Evolutionary conservation across 2,888 invertebrate species (phyloP), one percentile per base, ranked within the genome.

Genomic region (Ophioninae sp.): DNA sequence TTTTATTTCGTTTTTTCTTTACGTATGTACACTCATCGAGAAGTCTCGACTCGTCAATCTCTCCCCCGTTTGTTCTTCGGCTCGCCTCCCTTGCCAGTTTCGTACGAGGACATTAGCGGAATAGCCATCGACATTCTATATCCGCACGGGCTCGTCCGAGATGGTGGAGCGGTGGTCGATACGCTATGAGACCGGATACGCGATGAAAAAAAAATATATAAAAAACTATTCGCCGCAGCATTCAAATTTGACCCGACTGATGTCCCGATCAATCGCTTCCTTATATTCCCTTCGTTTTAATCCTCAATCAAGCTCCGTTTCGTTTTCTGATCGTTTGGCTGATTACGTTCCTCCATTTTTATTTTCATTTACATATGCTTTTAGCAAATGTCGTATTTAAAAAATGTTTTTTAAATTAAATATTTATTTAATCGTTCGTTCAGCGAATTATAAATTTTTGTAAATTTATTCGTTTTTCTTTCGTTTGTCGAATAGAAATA

Each of bases 131-230:
- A 74, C 74, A 78, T 74, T 65, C 41, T 76, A 81, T 77, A 73
- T 72, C 78, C 41, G 74, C 72, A 78, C n/a, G 74, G 72, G 73
- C 64, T 74, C 37, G 80, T 77, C 30, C 50, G 65, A 50, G 57
- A 64, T 62, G 73, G 30, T 64, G 61, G 64, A 37, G 44, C 62
- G 80, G 57, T 70, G 88, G 85, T 89, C 90, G 89, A 91, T 91
- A 89, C 88, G 78, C 77, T 77, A 81, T 77, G 89, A 88, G 81
- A 81, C 86, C 83, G 82, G 90, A 89, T 89, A 90, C 89, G 89
- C 88, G 87, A 85, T 83, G 83, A 79, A 69, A 30, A 30, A 30
- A n/a, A n/a, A n/a, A n/a, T n/a, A n/a, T n/a, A n/a, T 3, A 30
- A 30, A 30, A 86, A 69, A 81, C 56, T 37, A 74, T 65, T 74